Conservation (phyloP, 64 coral and sea anemone genomes). For the Dendrophyllia cribrosa region DNA sequence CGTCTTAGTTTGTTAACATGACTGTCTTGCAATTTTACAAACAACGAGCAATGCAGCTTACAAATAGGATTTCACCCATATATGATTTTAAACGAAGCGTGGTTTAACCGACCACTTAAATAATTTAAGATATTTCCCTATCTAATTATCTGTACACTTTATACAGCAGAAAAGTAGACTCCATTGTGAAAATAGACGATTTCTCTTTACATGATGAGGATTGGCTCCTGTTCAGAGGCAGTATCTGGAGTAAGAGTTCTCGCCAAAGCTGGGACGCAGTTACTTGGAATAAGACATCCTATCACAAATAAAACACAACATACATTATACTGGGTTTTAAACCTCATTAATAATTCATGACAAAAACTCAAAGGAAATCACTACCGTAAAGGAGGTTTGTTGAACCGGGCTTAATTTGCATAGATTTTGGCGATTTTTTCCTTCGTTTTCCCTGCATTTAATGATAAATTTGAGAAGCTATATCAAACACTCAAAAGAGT, state of each 20-base stretch:
- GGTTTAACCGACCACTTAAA: not conserved
- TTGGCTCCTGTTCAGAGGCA: conserved; percentile 21
- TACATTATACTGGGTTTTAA: not conserved
- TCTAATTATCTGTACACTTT: conserved; percentile 55
- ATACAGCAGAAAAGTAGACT: conserved; percentile 46
- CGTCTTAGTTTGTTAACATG: too few species aligned
- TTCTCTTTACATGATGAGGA: conserved; percentile 35
- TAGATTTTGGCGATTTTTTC: too few species aligned
- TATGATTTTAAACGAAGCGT: not conserved
- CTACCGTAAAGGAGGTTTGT: too few species aligned
- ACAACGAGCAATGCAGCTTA: not conserved
- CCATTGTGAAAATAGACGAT: conserved; percentile 29
- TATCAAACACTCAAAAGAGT: too few species aligned
- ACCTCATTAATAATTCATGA: not conserved
- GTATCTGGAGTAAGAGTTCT: conserved; percentile 52
- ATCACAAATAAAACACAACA: conserved; percentile 9
- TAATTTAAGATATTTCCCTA: conserved; percentile 37
- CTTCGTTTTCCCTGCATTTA: too few species aligned
- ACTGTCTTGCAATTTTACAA: too few species aligned
- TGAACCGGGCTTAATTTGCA: too few species aligned
- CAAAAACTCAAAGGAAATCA: too few species aligned
- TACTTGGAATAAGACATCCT: conserved; percentile 92
- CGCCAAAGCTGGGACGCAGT: conserved; percentile 80
- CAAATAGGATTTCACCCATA: not conserved
- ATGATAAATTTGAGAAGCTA: too few species aligned